phyloP scores from a whole-genome alignment of 2,113 vertebrate genomes.

The Tyto alba region DNA sequence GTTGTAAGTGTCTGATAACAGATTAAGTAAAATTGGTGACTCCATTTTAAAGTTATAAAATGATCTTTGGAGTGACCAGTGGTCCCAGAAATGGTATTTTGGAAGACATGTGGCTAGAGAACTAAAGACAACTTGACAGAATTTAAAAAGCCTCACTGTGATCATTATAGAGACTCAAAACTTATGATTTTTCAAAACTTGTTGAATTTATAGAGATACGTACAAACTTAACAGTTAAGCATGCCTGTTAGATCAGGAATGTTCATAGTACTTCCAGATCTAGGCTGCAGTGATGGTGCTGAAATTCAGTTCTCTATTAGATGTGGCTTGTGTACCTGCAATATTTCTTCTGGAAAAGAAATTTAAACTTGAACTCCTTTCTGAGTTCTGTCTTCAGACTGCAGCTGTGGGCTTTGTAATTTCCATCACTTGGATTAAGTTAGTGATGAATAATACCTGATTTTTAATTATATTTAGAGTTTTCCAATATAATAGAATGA shows the following conservation, averaged over 20 bases:
- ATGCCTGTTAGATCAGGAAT: background rate
- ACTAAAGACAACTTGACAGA: background rate
- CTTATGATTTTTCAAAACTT: background rate
- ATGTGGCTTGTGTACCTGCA: background rate
- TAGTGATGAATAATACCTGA: background rate
- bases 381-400: background rate
- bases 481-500: background rate
- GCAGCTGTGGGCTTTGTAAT: background rate
- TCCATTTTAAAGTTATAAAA: background rate
- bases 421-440: background rate
- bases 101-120: background rate
- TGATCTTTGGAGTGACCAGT: background rate
- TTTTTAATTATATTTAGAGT: background rate
- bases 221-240: background rate
- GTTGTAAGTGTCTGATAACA: background rate
- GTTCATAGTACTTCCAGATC: background rate
- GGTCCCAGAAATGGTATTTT: background rate
- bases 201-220: background rate
- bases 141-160: background rate
- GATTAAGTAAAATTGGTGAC: background rate
- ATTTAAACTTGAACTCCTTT: background rate
- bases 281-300: background rate
- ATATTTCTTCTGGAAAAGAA: background rate
- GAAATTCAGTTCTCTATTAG: background rate
- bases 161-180: background rate